These are phyloP conservation scores for Orchestes rusci DNA, from an alignment of 2,888 invertebrate genomes.

Conservation along the genomic window DNA sequence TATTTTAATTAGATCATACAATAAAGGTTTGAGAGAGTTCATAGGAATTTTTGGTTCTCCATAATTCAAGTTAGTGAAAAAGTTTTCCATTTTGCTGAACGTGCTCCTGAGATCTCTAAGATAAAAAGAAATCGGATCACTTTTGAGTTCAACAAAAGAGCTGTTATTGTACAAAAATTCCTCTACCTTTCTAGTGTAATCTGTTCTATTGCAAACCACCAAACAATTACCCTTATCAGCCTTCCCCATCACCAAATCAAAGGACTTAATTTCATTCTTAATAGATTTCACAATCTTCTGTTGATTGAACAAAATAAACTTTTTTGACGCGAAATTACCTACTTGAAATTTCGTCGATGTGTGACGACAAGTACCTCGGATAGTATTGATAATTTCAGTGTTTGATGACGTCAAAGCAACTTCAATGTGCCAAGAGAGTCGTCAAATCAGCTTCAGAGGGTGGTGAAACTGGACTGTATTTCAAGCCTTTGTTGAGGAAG, in stretches of 20 bases:
- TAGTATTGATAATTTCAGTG: background rate
- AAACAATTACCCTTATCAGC: conserved; percentile 8
- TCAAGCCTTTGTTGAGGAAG: background rate
- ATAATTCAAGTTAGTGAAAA: background rate
- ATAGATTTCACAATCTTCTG: conserved; percentile 1
- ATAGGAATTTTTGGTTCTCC: background rate
- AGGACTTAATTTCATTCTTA: conserved; percentile 2
- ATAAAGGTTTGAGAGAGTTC: conserved; percentile 1
- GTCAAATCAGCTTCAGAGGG: no score
- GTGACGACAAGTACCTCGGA: background rate
- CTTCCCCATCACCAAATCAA: conserved; percentile 5
- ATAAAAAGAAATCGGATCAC: background rate
- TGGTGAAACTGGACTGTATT: no score
- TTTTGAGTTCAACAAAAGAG: conserved; percentile 2
- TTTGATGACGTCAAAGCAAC: background rate
- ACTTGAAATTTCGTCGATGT: background rate
- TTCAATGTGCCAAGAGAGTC: background rate
- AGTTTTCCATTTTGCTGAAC: background rate
- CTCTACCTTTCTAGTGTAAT: background rate
- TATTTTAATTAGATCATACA: conserved; percentile 4
- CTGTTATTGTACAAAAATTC: conserved; percentile 3
- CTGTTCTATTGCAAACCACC: background rate
- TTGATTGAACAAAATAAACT: background rate
- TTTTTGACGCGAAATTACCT: background rate
- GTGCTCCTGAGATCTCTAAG: background rate